phyloP scores from a whole-genome alignment of 2,797 vertebrate genomes.

The Phylloscopus collybita region DNA sequence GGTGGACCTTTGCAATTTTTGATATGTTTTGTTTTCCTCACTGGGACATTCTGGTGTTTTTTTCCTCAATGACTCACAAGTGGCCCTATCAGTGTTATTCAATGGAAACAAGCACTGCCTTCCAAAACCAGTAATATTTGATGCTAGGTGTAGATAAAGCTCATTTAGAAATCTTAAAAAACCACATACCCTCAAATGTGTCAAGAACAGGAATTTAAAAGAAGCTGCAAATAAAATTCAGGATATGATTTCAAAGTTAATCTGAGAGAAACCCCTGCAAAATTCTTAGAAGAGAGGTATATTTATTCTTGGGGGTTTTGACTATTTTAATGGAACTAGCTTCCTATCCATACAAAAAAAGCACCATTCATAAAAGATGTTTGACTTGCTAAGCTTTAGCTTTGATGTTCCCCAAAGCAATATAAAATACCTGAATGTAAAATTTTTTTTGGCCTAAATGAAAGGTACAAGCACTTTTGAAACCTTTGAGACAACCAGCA shows the following conservation, averaged over 20 bases:
- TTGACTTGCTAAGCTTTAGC: constrained; percentile 18
- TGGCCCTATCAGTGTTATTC: not conserved
- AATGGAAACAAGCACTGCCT: not conserved
- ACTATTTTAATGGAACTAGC: not conserved
- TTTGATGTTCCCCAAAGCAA: constrained; percentile 26
- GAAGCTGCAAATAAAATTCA: constrained; percentile 1
- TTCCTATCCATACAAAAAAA: not conserved
- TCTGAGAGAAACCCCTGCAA: not conserved
- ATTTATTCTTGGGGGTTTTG: not conserved
- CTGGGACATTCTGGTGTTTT: not conserved
- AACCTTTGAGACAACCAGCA: constrained; percentile 5
- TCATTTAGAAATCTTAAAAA: not conserved
- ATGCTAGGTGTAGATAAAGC: not conserved
- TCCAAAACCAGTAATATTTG: not conserved
- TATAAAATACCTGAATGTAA: not conserved
- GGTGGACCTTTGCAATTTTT: not conserved
- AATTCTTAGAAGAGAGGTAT: not conserved
- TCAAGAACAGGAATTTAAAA: not conserved
- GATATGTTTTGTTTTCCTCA: not conserved
- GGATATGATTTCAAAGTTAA: not conserved
- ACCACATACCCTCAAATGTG: not conserved
- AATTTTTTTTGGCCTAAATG: not conserved
- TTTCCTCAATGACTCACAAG: not conserved
- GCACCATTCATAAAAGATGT: not conserved
- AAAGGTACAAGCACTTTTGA: constrained; percentile 12